These are phyloP conservation scores for Xenopus tropicalis DNA, from an alignment of 2,113 vertebrate genomes.

Conservation along the genomic window UCB_Xtro_10.0 CM004444.2:89433001-89433500, in stretches of 20 bases:
- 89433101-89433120: slow-evolving; percentile 54
- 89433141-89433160: slow-evolving; percentile 29
- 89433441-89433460: slow-evolving; percentile 90
- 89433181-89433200: background rate
- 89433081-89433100: background rate
- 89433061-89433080: background rate
- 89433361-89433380: slow-evolving; percentile 65
- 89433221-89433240: slow-evolving; percentile 9
- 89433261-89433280: slow-evolving; percentile 1
- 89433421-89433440: slow-evolving; percentile 86
- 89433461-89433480: slow-evolving; percentile 74
- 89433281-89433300: slow-evolving; percentile 43
- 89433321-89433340: slow-evolving; percentile 71
- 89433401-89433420: slow-evolving; percentile 79
- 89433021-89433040: slow-evolving; percentile 44
- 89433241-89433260: slow-evolving; percentile 10
- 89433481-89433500: slow-evolving; percentile 92
- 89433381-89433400: slow-evolving; percentile 81
- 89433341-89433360: slow-evolving; percentile 68
- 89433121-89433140: slow-evolving; percentile 51
- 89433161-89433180: slow-evolving; percentile 25
- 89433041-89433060: too few species aligned
- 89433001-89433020: slow-evolving; percentile 75
- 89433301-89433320: slow-evolving; percentile 59
- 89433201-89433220: background rate